Percentiles rank a stretch among this genome's conserved stretches.
These are phyloP conservation scores for Tetragnatha montana DNA, from an alignment of 2,888 invertebrate genomes.

Conservation along the genomic window DNA sequence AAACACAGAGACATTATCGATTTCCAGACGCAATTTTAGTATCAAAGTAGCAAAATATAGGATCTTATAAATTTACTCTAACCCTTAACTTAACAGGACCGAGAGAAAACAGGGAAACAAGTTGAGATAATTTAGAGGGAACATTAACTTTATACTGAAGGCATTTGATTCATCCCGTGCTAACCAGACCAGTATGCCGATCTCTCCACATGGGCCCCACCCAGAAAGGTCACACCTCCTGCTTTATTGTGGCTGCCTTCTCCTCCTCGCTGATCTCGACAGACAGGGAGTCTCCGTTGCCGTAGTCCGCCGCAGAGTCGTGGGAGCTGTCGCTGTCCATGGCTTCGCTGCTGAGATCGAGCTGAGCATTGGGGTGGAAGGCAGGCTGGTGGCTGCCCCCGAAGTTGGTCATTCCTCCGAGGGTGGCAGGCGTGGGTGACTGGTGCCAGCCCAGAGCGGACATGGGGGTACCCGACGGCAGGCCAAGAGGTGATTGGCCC, in stretches of 20 bases:
- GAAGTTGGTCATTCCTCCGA: slow-evolving; percentile 44
- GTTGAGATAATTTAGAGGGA: neutral
- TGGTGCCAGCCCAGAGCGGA: slow-evolving; percentile 58
- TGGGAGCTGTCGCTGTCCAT: slow-evolving; percentile 68
- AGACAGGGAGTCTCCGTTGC: slow-evolving; percentile 61
- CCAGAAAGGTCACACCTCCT: slow-evolving; percentile 58
- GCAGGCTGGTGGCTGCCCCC: slow-evolving; percentile 43
- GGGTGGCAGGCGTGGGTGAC: slow-evolving; percentile 36
- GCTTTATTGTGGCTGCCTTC: slow-evolving; percentile 58
- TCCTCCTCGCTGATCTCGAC: slow-evolving; percentile 53
- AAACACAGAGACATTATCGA: neutral
- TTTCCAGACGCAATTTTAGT: neutral
- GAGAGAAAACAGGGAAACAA: neutral
- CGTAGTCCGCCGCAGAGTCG: slow-evolving; percentile 60
- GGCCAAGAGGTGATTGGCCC: slow-evolving; percentile 49
- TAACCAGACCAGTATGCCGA: slow-evolving; percentile 49
- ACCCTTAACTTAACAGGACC: neutral
- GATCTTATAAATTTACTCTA: neutral
- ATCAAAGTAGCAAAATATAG: neutral
- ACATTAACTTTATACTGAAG: neutral
- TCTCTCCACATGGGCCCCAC: slow-evolving; percentile 23
- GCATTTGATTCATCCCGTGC: neutral
- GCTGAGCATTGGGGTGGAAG: slow-evolving; percentile 68
- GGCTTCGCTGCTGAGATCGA: slow-evolving; percentile 68
- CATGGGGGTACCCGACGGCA: slow-evolving; percentile 56